A percentile compares a stretch with the other conserved stretches of the same genome.
These are phyloP conservation scores for Euura lappo DNA, from an alignment of 1,140 invertebrate genomes.

Conservation along the genomic window DNA sequence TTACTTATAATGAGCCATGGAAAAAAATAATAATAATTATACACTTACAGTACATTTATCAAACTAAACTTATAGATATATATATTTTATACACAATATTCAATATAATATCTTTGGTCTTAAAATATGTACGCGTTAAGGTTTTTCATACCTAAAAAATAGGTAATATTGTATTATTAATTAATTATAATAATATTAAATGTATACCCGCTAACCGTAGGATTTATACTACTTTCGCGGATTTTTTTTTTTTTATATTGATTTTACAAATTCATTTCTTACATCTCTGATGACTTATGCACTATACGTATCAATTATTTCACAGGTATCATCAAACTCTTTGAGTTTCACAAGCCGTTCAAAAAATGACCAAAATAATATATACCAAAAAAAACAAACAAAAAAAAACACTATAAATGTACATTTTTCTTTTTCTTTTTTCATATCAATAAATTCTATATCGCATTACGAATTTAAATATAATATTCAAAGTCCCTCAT, in stretches of 20 bases:
- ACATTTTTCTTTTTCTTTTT: neutral
- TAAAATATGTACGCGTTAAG: conserved; percentile 5
- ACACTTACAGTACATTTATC: neutral
- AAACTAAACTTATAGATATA: neutral
- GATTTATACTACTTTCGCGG: neutral
- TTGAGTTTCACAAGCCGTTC: neutral
- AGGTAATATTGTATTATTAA: neutral
- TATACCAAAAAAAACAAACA: neutral
- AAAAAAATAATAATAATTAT: conserved; percentile 2
- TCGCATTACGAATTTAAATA: too few relatives aligned
- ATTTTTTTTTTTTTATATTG: neutral
- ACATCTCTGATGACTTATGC: neutral
- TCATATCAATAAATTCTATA: neutral
- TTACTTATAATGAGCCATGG: neutral
- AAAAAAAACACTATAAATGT: neutral
- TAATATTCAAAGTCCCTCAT: too few relatives aligned
- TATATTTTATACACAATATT: conserved; percentile 1
- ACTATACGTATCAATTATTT: neutral
- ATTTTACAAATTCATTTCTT: neutral
- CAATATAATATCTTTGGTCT: conserved; percentile 5
- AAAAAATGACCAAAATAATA: neutral
- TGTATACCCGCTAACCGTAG: neutral
- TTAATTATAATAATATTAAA: neutral
- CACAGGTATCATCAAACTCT: neutral
- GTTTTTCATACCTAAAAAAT: neutral